Percentiles rank a stretch among this genome's conserved stretches.
phyloP scores from a whole-genome alignment of 2,113 vertebrate species.

The Ceratotherium simum region DNA sequence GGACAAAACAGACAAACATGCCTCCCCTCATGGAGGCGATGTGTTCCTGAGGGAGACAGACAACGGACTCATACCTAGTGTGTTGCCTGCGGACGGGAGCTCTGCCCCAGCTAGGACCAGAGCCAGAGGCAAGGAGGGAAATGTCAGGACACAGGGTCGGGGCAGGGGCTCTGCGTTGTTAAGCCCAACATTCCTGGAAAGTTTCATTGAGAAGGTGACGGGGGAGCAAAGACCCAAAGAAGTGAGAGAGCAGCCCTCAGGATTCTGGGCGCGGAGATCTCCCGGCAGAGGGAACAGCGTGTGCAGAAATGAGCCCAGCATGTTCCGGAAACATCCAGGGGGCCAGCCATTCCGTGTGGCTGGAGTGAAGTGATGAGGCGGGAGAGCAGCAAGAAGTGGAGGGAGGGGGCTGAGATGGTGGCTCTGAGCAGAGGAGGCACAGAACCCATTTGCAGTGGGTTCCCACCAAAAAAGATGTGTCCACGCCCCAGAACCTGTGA shows the following conservation, averaged over 20 bases:
- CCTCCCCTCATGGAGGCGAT: rapidly evolving
- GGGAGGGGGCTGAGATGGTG: background rate
- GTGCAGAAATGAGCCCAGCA: background rate
- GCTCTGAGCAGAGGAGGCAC: background rate
- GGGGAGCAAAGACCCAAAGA: background rate
- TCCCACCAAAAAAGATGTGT: background rate
- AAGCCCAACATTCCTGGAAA: background rate
- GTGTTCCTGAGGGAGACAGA: background rate
- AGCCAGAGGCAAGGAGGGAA: rapidly evolving
- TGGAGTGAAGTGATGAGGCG: background rate
- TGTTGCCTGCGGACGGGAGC: background rate
- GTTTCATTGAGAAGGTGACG: background rate
- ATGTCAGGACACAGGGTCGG: rapidly evolving
- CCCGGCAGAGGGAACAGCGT: background rate
- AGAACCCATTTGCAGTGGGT: background rate
- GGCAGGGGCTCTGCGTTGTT: background rate
- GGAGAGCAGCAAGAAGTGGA: too few relatives aligned
- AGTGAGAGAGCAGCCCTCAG: background rate
- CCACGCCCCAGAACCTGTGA: background rate
- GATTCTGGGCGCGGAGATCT: background rate
- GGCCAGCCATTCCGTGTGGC: background rate
- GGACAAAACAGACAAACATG: background rate
- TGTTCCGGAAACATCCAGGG: background rate
- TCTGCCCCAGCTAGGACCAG: background rate
- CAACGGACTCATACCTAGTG: too few relatives aligned